These are phyloP conservation scores for Monopis laevigella DNA, from an alignment of 2,888 invertebrate species.

Conservation along the genomic window DNA sequence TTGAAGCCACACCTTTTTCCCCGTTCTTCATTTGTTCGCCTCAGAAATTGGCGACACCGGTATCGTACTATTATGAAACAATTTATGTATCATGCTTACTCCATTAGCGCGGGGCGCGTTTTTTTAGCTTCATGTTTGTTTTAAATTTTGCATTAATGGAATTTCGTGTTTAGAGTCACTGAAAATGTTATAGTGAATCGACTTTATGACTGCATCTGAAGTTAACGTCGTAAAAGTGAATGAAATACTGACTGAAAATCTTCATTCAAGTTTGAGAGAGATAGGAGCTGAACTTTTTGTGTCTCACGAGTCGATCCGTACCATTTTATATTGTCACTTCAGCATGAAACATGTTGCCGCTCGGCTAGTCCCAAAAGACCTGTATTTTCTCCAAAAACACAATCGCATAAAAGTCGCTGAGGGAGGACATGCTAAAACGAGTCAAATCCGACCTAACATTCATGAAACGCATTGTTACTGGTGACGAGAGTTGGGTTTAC, in stretches of 20 bases:
- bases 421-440: slow-evolving; percentile 18
- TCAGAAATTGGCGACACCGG: too few relatives aligned
- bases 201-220: slow-evolving; percentile 19
- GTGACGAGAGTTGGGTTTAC: slow-evolving; percentile 19
- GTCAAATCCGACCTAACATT: slow-evolving; percentile 19
- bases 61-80: too few relatives aligned
- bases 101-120: too few relatives aligned
- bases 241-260: slow-evolving; percentile 5
- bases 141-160: slow-evolving; percentile 21
- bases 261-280: slow-evolving; percentile 12
- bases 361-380: slow-evolving; percentile 21
- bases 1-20: too few relatives aligned
- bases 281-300: slow-evolving; percentile 14
- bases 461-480: slow-evolving; percentile 20
- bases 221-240: slow-evolving; percentile 16
- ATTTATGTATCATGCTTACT: too few relatives aligned
- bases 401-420: slow-evolving; percentile 18
- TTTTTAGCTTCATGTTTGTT: too few relatives aligned
- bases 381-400: slow-evolving; percentile 20
- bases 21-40: too few relatives aligned
- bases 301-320: slow-evolving; percentile 14
- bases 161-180: slow-evolving; percentile 20
- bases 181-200: slow-evolving; percentile 20
- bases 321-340: slow-evolving; percentile 19
- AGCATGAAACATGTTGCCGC: slow-evolving; percentile 21